These are phyloP conservation scores for Philotrypesis tridentata DNA, from an alignment of 1,140 invertebrate genomes.

Conservation along the genomic window DNA sequence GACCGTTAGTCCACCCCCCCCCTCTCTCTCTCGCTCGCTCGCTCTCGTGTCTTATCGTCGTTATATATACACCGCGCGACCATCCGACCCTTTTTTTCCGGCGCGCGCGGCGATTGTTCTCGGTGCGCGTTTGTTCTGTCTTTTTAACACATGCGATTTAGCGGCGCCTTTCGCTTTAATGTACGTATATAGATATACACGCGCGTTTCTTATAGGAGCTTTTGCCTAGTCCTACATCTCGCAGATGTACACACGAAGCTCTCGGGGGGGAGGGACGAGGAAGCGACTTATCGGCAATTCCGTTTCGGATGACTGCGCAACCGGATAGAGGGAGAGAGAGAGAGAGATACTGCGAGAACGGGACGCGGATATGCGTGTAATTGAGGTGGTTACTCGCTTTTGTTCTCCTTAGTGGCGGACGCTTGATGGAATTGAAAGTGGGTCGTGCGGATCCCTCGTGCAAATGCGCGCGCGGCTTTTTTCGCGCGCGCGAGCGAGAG, in stretches of 20 bases:
- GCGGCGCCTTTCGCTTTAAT: no score
- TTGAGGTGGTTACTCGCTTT: not conserved
- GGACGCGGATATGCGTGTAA: not conserved
- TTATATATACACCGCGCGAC: not conserved
- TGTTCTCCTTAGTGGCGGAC: not conserved
- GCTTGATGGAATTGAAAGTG: no score
- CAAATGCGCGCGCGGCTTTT: no score
- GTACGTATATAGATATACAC: not conserved
- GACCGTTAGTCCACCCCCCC: not conserved
- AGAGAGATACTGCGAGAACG: not conserved
- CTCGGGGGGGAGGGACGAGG: no score
- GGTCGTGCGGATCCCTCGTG: no score
- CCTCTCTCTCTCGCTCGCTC: not conserved
- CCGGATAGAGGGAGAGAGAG: not conserved
- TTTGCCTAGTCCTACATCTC: not conserved
- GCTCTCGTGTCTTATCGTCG: not conserved
- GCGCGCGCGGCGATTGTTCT: slow-evolving; percentile 8
- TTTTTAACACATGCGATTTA: slow-evolving; percentile 28
- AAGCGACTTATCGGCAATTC: slow-evolving; percentile 15
- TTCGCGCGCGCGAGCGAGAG: no score
- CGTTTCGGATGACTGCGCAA: slow-evolving; percentile 3
- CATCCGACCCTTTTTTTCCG: slow-evolving; percentile 8
- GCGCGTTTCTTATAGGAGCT: not conserved
- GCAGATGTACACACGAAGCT: no score
- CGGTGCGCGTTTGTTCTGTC: not conserved